Evolutionary conservation across 2,888 invertebrate genomes (phyloP).

Genomic region (Gymnocheta viridis): DNA sequence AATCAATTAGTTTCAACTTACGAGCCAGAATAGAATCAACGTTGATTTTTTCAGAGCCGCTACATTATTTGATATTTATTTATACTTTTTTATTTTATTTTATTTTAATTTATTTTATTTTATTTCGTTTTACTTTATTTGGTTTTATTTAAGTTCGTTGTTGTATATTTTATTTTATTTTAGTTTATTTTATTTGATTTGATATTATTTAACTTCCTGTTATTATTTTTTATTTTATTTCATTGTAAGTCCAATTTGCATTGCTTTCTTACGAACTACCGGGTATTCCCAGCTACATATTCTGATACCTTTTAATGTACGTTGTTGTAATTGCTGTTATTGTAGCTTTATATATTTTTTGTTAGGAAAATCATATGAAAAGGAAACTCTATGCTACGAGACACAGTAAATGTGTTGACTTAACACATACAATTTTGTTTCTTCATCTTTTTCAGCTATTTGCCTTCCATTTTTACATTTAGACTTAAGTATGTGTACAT

Average conservation of each 20-base stretch:
- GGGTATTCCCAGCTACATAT: neutral
- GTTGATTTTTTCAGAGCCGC: too few species aligned
- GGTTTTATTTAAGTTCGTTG: neutral
- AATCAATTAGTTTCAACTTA: too few species aligned
- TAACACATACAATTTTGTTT: conserved; percentile 46
- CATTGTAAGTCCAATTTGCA: too few species aligned
- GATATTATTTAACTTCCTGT: neutral
- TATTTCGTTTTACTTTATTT: neutral
- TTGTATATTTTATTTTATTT: too few species aligned
- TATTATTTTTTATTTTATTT: neutral
- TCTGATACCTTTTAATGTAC: neutral
- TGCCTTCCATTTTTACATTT: neutral
- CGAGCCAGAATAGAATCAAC: too few species aligned
- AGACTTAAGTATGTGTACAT: neutral
- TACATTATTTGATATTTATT: too few species aligned
- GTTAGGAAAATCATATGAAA: neutral
- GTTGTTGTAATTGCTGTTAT: conserved; percentile 1
- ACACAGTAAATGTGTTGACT: conserved; percentile 55
- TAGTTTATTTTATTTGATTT: neutral
- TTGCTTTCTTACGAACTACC: neutral
- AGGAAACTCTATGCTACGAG: neutral
- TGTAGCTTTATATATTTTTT: neutral
- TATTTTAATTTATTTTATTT: neutral
- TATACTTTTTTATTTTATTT: too few species aligned
- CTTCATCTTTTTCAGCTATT: conserved; percentile 7